A percentile compares a stretch with the other conserved stretches of the same genome.
phyloP scores from a whole-genome alignment of 1,140 invertebrate genomes.

The Drosophila leontia region DNA sequence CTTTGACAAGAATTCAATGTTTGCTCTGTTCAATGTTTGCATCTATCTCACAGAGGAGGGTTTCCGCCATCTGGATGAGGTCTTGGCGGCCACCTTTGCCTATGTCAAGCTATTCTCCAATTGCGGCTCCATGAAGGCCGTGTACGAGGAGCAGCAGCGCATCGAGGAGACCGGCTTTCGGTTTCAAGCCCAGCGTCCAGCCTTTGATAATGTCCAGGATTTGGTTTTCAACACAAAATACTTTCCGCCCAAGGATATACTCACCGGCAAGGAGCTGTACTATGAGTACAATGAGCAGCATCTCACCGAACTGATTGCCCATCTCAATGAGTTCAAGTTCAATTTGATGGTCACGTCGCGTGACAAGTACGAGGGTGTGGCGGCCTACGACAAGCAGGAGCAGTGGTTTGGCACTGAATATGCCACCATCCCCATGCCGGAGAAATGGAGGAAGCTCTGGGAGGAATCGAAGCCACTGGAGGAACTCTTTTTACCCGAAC shows the following conservation, averaged over 20 bases:
- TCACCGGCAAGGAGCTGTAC: constrained; percentile 90
- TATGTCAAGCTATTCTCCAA: constrained; percentile 90
- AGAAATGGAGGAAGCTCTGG: constrained; percentile 87
- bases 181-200: constrained; percentile 89
- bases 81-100: constrained; percentile 89
- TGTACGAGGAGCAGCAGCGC: constrained; percentile 85
- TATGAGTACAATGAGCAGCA: constrained; percentile 91
- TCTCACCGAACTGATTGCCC: constrained; percentile 88
- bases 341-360: constrained; percentile 90
- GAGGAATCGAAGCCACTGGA: constrained; percentile 85
- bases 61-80: constrained; percentile 89
- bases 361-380: constrained; percentile 86
- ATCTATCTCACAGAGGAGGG: constrained; percentile 93
- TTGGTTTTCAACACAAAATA: constrained; percentile 92
- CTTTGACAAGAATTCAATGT: constrained; percentile 91
- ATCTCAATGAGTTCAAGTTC: constrained; percentile 89
- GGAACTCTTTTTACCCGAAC: constrained; percentile 90
- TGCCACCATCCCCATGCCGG: constrained; percentile 86
- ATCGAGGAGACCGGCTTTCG: constrained; percentile 91
- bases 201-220: constrained; percentile 92
- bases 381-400: constrained; percentile 88
- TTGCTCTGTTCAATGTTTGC: constrained; percentile 90
- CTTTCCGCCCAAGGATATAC: constrained; percentile 91
- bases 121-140: constrained; percentile 86
- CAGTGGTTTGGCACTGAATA: constrained; percentile 87